Percentiles rank a stretch among this genome's conserved stretches.
Conservation (phyloP, 1,140 invertebrate species). For the Rhizoglyphus robini region DNA sequence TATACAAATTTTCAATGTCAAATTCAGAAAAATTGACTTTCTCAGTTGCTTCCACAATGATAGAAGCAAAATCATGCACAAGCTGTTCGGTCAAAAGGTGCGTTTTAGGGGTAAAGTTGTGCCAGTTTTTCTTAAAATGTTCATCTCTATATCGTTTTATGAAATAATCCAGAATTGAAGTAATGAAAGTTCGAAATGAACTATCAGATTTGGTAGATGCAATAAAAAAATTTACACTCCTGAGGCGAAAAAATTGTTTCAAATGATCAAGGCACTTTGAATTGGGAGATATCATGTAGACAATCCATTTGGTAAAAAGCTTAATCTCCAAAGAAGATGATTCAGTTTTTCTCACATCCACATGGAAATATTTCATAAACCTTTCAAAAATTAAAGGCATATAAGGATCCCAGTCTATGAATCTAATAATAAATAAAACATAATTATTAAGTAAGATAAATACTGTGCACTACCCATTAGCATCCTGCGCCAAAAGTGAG, state of each 20-base stretch:
- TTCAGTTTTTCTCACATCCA: conserved; percentile 27
- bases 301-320: conserved; percentile 46
- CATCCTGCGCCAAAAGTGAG: conserved; percentile 52
- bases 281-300: neutral
- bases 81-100: conserved; percentile 62
- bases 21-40: conserved; percentile 61
- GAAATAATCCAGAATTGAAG: conserved; percentile 38
- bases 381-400: conserved; percentile 56
- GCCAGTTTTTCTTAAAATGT: conserved; percentile 45
- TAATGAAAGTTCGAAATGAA: conserved; percentile 31
- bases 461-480: conserved; percentile 45
- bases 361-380: conserved; percentile 28
- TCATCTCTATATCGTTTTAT: conserved; percentile 48
- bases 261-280: neutral
- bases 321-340: conserved; percentile 58
- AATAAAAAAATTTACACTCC: conserved; percentile 52
- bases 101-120: conserved; percentile 52
- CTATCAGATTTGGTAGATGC: conserved; percentile 61
- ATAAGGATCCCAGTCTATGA: conserved; percentile 72
- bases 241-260: conserved; percentile 37
- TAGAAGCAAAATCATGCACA: conserved; percentile 65
- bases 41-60: conserved; percentile 46
- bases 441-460: neutral
- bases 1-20: conserved; percentile 46
- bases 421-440: conserved; percentile 29